phyloP scores from a whole-genome alignment of 2,888 invertebrate species.

The Pollenia griseotomentosa region DNA sequence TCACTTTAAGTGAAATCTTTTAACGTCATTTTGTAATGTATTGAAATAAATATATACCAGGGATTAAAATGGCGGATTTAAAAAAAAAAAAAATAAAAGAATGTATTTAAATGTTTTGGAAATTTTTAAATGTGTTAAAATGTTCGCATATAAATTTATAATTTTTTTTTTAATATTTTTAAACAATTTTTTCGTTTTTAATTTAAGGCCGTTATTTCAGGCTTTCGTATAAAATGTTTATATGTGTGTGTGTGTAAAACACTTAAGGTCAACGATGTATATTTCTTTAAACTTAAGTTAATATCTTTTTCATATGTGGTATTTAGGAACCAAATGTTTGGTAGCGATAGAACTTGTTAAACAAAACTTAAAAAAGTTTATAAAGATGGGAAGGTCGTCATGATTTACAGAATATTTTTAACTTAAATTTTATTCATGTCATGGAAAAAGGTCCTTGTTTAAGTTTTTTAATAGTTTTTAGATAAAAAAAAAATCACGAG shows the following conservation, averaged over 20 bases:
- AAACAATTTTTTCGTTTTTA: not conserved
- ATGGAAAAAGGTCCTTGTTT: no score
- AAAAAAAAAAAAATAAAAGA: no score
- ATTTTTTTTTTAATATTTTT: not conserved
- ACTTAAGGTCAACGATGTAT: not conserved
- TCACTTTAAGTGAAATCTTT: constrained; percentile 33
- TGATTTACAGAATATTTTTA: no score
- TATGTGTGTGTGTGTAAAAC: not conserved
- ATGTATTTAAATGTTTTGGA: no score
- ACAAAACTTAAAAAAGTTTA: not conserved
- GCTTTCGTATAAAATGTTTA: not conserved
- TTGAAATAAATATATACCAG: not conserved
- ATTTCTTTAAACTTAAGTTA: not conserved
- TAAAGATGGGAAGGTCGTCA: not conserved
- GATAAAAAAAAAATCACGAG: no score
- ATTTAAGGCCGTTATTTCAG: not conserved
- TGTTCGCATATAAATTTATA: not conserved
- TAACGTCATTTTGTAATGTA: not conserved
- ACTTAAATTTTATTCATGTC: no score
- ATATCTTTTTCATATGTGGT: not conserved
- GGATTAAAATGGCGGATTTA: not conserved
- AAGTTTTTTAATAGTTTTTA: no score
- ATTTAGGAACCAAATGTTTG: not conserved
- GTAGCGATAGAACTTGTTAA: not conserved
- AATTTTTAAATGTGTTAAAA: no score